Evolutionary conservation across 2,797 vertebrate genomes (phyloP), one percentile per base, ranked within the genome.

Genomic region (Esox lucius): DNA sequence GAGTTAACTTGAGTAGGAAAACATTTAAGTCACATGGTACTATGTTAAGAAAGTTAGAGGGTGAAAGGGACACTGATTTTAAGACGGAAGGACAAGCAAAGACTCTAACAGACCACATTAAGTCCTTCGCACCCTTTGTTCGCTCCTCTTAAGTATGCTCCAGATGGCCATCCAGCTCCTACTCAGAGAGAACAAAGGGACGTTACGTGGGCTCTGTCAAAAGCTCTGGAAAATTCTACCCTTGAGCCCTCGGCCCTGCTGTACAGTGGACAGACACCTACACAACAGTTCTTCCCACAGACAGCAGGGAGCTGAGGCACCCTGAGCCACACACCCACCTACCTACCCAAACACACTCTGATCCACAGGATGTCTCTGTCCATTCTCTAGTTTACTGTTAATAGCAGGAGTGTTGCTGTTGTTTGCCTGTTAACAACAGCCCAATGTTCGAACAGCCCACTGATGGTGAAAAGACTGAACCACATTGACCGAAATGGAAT

Each of bases 381-480:
- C 5, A 15, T 62, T 35, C 7, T 68, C 35, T 22, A 8, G n/a
- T 68, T 39, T n/a, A 80, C 80, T 39, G 70, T 75, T 80, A 75
- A 78, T 76, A 35, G 76, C 53, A 5, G 79, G n/a, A 48, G 72
- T 61, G 72, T 77, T 77, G 72, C 76, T 81, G 76, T 59, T 75
- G 83, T 85, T 75, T 79, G 84, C 75, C 75, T 76, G 80, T 77
- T 75, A 87, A 82, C 81, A 12, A 77, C 76, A 53, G 49, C 16
- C 49, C 49, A 53, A 19, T 75, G 73, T 75, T 78, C 78, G 75
- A 87, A 82, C 81, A 15, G 78, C 76, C 35, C 70, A 39, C 59
- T 76, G 75, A 81, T 77, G 85, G 83, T 53, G 75, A 75, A 16
- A 24, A 0, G 75, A 80, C 33, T 67, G 68, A 1, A 68, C 74